Base-by-base conservation (phyloP, 2,113 vertebrate species). In the Ciconia maguari region DNA sequence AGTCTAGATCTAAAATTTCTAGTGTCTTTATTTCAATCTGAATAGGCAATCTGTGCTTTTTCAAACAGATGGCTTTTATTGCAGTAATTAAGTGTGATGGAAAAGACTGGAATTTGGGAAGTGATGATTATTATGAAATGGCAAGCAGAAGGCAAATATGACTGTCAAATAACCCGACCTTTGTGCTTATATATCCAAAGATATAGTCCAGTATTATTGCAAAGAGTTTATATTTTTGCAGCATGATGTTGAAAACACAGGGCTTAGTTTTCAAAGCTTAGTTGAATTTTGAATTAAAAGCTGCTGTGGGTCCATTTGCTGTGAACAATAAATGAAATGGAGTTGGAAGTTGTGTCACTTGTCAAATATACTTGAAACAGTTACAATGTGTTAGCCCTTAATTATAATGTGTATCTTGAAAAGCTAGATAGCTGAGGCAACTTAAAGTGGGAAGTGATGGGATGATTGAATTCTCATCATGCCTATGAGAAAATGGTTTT, bases 1-100 rank as follows among this genome's bases (percentile, higher is more conserved):
- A 69, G 44, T 49, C 38, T 75, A 42, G 78, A 79, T 69, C 27
- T 83, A 75, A 83, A 95, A 83, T 83, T 62, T 34, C n/a, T 58
- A 41, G 38, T 69, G 55, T 52, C 32, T 54, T 19, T 82, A 7
- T 79, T 72, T 52, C 49, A 62, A 9, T 87, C 30, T 69, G 71
- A 91, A 38, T 44, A n/a, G 57, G 51, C 87, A 87, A 36, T 83
- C 80, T 93, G 75, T n/a, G 76, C 55, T 83, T 71, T 71, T 87
- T 76, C 64, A 86, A 79, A 48, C 94, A 77, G 80, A 83, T 93
- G 94, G 84, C 75, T 82, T 88, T 88, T 87, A 80, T 32, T 93
- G 66, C 30, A 7, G 79, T 86, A 86, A 93, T 96, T 81, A 68
- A 74, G 24, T 77, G 38, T 52, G 77, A 48, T 87, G 52, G 62